phyloP scores from a whole-genome alignment of 2,888 invertebrate genomes.

The Mesorhabditis belari region DNA sequence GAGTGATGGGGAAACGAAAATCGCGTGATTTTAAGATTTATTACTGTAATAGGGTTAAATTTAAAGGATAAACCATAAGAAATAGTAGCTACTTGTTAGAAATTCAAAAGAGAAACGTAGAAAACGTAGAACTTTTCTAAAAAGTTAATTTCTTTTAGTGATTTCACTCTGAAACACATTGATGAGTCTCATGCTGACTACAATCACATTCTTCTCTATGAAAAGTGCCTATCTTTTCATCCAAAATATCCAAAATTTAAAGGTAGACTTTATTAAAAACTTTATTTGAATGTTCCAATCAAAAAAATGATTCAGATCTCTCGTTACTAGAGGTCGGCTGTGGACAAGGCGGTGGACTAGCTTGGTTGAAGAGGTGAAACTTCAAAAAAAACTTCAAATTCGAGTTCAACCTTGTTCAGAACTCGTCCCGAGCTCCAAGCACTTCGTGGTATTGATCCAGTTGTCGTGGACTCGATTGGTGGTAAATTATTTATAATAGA shows the following conservation, averaged over 20 bases:
- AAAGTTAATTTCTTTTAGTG: not conserved
- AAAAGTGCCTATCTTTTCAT: not conserved
- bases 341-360: not conserved
- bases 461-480: not conserved
- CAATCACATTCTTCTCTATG: not conserved
- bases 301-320: too few species aligned
- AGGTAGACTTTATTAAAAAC: too few species aligned
- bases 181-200: not conserved
- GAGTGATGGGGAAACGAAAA: not conserved
- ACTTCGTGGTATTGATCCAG: not conserved
- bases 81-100: too few species aligned
- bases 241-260: not conserved
- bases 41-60: not conserved
- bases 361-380: not conserved
- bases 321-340: not conserved
- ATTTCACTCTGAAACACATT: not conserved
- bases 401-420: too few species aligned
- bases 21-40: not conserved
- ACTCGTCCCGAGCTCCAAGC: not conserved
- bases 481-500: not conserved
- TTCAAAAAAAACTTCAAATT: not conserved
- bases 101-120: too few species aligned
- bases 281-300: too few species aligned
- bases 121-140: too few species aligned
- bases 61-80: too few species aligned